phyloP scores from a whole-genome alignment of 2,113 vertebrate genomes.

The Tiliqua scincoides region DNA sequence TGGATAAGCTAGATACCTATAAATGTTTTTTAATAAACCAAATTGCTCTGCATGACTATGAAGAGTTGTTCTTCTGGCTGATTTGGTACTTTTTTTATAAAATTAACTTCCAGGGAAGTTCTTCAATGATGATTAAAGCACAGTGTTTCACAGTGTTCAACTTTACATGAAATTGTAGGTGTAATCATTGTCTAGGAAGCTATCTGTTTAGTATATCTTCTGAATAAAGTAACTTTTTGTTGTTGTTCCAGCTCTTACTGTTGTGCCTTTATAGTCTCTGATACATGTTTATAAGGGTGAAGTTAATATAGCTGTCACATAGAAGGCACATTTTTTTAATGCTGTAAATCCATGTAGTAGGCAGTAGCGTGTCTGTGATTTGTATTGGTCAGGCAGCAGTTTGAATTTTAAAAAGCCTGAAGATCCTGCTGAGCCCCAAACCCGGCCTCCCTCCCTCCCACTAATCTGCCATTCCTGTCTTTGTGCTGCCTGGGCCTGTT shows the following conservation, averaged over 20 bases:
- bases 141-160: constrained; percentile 37
- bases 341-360: constrained; percentile 81
- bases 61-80: constrained; percentile 15
- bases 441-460: constrained; percentile 81
- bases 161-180: constrained; percentile 33
- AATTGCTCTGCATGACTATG: constrained; percentile 8
- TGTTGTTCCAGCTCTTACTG: constrained; percentile 38
- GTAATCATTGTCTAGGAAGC: constrained; percentile 42
- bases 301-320: constrained; percentile 83
- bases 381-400: constrained; percentile 83
- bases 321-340: constrained; percentile 77
- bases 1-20: background rate
- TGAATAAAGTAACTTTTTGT: constrained; percentile 64
- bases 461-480: constrained; percentile 84
- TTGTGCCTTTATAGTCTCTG: constrained; percentile 16
- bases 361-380: constrained; percentile 79
- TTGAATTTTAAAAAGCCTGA: constrained; percentile 85
- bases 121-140: background rate
- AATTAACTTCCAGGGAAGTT: background rate
- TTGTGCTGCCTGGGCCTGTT: constrained; percentile 85
- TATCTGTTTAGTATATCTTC: constrained; percentile 28
- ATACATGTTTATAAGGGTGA: constrained; percentile 72
- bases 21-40: background rate
- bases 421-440: constrained; percentile 82
- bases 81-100: constrained; percentile 39